Base-by-base conservation (phyloP, 1,140 invertebrate genomes). In the Drosophila erecta region DNA sequence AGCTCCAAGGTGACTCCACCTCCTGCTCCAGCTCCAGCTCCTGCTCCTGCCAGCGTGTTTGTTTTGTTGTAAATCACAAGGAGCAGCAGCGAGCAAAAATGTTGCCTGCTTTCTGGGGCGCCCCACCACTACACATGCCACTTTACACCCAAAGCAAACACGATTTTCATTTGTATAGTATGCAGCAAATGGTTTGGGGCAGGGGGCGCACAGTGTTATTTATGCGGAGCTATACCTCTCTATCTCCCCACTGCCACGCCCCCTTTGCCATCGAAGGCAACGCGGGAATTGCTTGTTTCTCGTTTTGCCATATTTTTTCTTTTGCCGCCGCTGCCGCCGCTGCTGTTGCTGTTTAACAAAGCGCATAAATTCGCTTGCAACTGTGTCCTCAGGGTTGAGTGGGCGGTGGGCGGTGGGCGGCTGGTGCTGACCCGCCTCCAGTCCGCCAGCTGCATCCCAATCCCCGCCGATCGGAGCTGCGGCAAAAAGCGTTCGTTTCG, bases 31-130 rank as follows among this genome's bases (percentile, higher is more conserved):
- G 30, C 30, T 30, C 8, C 5, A 14, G 7, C 3, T 35, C 35
- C 37, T 46, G 50, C 43, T 58, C 24, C 50, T 61, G 70, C 84
- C 64, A 77, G 65, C 73, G 89, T 89, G 89, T 89, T 89, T 90
- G 84, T 89, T 89, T 89, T 90, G 84, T 90, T 89, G 80, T 89
- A 89, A 90, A 89, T 89, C 85, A 84, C 84, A 74, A 89, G 84
- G 54, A 81, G 78, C 79, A 71, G 73, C 76, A 76, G 51, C 83
- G 65, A 75, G 81, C 75, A 65, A 83, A 83, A 86, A 87, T 79
- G 83, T 83, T 86, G 81, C 64, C 51, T 50, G 62, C 60, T 56
- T 50, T 44, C 47, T n/a, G 20, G 65, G 53, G 40, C 17, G 24
- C 11, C 24, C 14, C 62, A 76, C 83, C 79, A 76, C 74, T 77